Conservation (phyloP, 2,113 vertebrate genomes). For the Amphiprion ocellaris region DNA sequence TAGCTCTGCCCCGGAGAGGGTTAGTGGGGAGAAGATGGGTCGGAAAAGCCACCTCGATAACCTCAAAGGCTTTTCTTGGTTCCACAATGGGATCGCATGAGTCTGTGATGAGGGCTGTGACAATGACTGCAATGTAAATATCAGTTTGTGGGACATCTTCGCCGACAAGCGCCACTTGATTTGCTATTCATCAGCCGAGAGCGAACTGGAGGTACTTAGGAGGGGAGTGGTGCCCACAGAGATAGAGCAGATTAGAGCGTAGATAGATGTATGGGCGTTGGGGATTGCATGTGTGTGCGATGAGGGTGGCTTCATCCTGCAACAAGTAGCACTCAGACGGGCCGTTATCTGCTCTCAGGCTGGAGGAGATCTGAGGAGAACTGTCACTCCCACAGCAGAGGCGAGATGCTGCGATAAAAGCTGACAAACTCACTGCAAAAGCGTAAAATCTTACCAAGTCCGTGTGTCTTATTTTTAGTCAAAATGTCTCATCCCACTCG, state of each 20-base stretch:
- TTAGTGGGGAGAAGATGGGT: neutral
- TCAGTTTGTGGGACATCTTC: constrained; percentile 62
- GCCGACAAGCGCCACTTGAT: constrained; percentile 75
- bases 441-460: too few species aligned
- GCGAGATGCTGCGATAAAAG: constrained; percentile 55
- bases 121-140: constrained; percentile 71
- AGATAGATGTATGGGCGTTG: constrained; percentile 57
- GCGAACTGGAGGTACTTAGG: constrained; percentile 66
- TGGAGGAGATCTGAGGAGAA: constrained; percentile 52
- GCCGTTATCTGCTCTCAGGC: constrained; percentile 67
- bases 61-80: constrained; percentile 14
- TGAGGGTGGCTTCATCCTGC: constrained; percentile 81
- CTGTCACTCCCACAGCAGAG: constrained; percentile 60
- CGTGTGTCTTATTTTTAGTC: too few species aligned
- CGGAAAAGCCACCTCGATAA: constrained; percentile 16
- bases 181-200: constrained; percentile 70
- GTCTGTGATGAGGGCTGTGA: constrained; percentile 66
- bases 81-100: constrained; percentile 63
- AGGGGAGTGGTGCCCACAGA: constrained; percentile 56
- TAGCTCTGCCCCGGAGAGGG: constrained; percentile 4
- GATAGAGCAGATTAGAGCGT: constrained; percentile 53
- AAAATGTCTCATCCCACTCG: too few species aligned
- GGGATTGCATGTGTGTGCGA: constrained; percentile 77
- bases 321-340: constrained; percentile 84
- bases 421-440: neutral